Evolutionary conservation across 2,113 vertebrate genomes (phyloP).

Genomic region (Hiodon tergisus): DNA sequence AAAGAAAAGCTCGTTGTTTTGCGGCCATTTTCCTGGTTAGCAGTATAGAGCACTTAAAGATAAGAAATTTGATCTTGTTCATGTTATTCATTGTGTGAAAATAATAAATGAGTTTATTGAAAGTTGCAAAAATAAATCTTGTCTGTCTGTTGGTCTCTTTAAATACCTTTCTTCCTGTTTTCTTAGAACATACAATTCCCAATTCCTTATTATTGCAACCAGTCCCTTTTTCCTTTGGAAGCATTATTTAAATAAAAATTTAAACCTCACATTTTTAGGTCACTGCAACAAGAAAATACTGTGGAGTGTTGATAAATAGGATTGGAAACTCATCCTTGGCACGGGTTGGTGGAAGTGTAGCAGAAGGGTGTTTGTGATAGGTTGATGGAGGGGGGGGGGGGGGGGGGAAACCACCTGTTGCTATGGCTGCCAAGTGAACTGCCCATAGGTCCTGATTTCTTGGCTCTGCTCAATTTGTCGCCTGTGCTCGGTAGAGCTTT

Average conservation of each 20-base stretch:
- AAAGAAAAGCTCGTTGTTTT: conserved; percentile 94
- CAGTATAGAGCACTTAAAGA: conserved; percentile 96
- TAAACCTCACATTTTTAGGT: conserved; percentile 43
- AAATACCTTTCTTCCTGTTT: background rate
- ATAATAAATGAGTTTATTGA: conserved; percentile 84
- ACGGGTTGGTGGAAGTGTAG: conserved; percentile 58
- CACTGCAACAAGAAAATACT: conserved; percentile 48
- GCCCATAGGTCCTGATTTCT: conserved; percentile 58
- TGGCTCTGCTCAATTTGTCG: conserved; percentile 38
- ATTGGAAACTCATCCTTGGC: conserved; percentile 59
- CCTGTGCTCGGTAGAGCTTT: conserved; percentile 48
- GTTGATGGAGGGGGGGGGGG: conserved; percentile 64
- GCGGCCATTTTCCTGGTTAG: conserved; percentile 92
- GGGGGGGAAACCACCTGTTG: conserved; percentile 73
- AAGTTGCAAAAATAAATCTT: conserved; percentile 42
- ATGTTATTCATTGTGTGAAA: conserved; percentile 99
- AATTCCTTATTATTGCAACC: background rate
- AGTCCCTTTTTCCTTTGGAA: background rate
- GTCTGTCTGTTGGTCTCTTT: conserved; percentile 8
- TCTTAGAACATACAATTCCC: background rate
- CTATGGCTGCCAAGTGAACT: conserved; percentile 76
- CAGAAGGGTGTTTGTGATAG: conserved; percentile 66
- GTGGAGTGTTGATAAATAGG: conserved; percentile 55
- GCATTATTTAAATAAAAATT: conserved; percentile 11
- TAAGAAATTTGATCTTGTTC: conserved; percentile 97